A percentile compares a stretch with the other conserved stretches of the same genome.
phyloP scores from a whole-genome alignment of 1,140 invertebrate species.

The Euwallacea similis region DNA sequence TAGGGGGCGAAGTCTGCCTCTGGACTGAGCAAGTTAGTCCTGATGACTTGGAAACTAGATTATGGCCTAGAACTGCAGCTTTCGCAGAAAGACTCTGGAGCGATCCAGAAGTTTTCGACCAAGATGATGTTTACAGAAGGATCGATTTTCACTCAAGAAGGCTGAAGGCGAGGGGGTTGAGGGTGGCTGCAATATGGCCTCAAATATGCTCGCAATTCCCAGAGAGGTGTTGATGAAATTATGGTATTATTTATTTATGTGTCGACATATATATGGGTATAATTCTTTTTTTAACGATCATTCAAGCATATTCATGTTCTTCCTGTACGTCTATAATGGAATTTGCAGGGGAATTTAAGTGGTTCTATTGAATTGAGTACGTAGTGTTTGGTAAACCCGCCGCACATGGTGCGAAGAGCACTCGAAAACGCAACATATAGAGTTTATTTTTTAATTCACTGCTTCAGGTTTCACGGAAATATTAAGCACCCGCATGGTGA shows the following conservation, averaged over 20 bases:
- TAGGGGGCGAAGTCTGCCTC: conserved; percentile 70
- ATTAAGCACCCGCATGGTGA: conserved; percentile 31
- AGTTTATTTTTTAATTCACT: conserved; percentile 21
- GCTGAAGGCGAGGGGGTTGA: conserved; percentile 62
- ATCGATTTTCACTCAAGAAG: conserved; percentile 65
- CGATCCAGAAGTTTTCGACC: conserved; percentile 40
- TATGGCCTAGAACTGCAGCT: conserved; percentile 70
- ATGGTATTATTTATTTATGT: neutral
- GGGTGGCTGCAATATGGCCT: conserved; percentile 70
- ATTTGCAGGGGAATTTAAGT: neutral
- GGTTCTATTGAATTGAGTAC: conserved; percentile 10
- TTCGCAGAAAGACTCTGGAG: conserved; percentile 65
- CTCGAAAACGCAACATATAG: conserved; percentile 28
- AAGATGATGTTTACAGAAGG: conserved; percentile 63
- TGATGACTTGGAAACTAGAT: conserved; percentile 63
- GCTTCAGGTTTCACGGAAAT: conserved; percentile 26
- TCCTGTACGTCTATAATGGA: conserved; percentile 1
- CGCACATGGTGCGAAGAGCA: conserved; percentile 34
- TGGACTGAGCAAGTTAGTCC: conserved; percentile 70
- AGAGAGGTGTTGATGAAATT: conserved; percentile 58
- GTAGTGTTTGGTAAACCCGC: conserved; percentile 34
- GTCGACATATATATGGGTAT: conserved; percentile 56
- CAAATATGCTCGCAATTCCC: conserved; percentile 73
- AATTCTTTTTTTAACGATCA: conserved; percentile 72
- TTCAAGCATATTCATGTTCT: conserved; percentile 57